These are phyloP conservation scores for Microplitis manilae DNA, from an alignment of 2,888 invertebrate species.

Conservation along the genomic window DNA sequence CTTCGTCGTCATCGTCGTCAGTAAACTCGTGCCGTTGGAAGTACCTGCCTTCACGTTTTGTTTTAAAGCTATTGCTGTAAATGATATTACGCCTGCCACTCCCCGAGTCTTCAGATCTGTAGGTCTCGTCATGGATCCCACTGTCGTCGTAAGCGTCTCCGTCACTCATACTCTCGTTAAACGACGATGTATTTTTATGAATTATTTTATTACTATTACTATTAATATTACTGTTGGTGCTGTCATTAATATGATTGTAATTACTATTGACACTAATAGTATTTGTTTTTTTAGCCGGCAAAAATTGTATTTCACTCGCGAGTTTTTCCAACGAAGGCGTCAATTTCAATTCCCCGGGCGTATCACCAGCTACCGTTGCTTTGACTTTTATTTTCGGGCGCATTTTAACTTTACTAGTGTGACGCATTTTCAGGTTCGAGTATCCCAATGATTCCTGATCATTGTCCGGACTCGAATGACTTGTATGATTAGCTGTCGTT, in stretches of 20 bases:
- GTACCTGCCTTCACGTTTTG: conserved; percentile 47
- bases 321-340: conserved; percentile 64
- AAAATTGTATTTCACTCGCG: conserved; percentile 65
- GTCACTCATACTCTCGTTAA: conserved; percentile 10
- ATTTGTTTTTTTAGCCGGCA: conserved; percentile 55
- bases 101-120: conserved; percentile 57
- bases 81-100: conserved; percentile 42
- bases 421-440: conserved; percentile 57
- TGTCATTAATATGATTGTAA: conserved; percentile 16
- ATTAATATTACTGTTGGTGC: neutral
- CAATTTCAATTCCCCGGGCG: conserved; percentile 54
- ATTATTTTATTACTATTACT: neutral
- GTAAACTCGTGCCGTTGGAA: conserved; percentile 28
- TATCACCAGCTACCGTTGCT: conserved; percentile 40
- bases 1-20: conserved; percentile 23
- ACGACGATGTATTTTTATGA: conserved; percentile 20
- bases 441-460: conserved; percentile 56
- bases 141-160: conserved; percentile 25
- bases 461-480: conserved; percentile 41
- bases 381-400: conserved; percentile 54
- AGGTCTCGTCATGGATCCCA: conserved; percentile 51
- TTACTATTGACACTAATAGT: conserved; percentile 2
- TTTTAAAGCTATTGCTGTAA: conserved; percentile 54
- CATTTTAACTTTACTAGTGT: conserved; percentile 48
- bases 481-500: conserved; percentile 26